Evolutionary conservation across 2,113 vertebrate genomes (phyloP).

Genomic region (Lagopus muta): DNA sequence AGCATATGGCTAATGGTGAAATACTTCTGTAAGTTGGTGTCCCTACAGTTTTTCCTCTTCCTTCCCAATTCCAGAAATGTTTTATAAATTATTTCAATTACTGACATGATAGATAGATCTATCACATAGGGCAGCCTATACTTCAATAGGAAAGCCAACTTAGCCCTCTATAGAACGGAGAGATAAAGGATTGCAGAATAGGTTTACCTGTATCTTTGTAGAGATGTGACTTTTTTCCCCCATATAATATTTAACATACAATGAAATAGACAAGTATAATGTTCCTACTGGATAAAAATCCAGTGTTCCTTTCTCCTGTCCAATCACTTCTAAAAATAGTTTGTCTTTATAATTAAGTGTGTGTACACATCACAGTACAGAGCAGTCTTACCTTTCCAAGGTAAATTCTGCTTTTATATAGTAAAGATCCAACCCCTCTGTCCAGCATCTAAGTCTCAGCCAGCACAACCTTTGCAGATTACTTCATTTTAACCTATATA

Average conservation of each 20-base stretch:
- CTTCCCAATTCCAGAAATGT: background rate
- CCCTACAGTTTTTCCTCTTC: background rate
- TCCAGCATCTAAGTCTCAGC: too few species aligned
- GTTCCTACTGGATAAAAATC: background rate
- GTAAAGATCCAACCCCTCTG: background rate
- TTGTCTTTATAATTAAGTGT: background rate
- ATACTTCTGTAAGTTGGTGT: background rate
- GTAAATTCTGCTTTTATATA: background rate
- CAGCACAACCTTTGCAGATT: background rate
- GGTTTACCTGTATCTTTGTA: background rate
- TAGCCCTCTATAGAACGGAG: background rate
- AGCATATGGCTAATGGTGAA: background rate
- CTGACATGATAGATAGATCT: background rate
- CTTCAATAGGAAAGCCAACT: background rate
- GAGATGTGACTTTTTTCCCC: background rate
- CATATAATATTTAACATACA: background rate
- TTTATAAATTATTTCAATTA: background rate
- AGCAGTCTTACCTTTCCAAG: background rate
- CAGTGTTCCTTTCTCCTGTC: background rate
- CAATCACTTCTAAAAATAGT: background rate
- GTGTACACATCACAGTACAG: background rate
- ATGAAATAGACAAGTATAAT: background rate
- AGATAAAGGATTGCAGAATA: background rate
- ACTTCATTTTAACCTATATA: background rate
- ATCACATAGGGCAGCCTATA: background rate